phyloP scores from a whole-genome alignment of 2,797 vertebrate genomes.

The Halcyon leucocephala region DNA sequence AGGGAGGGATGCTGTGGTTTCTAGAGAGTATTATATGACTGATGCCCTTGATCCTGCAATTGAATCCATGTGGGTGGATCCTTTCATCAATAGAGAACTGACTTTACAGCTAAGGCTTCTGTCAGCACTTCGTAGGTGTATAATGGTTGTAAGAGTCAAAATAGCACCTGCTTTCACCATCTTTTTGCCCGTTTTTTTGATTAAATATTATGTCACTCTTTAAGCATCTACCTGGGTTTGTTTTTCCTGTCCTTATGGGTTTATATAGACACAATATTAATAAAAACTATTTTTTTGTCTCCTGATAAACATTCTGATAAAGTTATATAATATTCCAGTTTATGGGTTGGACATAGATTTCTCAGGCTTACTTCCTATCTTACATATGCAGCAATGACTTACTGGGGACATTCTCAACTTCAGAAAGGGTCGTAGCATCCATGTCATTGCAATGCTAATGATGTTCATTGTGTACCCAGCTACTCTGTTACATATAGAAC shows the following conservation, averaged over 20 bases:
- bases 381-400: neutral
- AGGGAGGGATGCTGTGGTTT: constrained; percentile 47
- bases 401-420: neutral
- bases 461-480: neutral
- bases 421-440: neutral
- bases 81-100: constrained; percentile 48
- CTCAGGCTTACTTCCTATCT: neutral
- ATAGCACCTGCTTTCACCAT: constrained; percentile 38
- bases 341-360: neutral
- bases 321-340: neutral
- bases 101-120: constrained; percentile 23
- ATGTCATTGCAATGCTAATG: neutral
- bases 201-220: constrained; percentile 3
- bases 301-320: neutral
- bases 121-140: constrained; percentile 48
- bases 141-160: constrained; percentile 53
- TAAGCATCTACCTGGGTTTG: neutral
- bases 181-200: constrained; percentile 8
- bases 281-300: neutral
- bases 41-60: constrained; percentile 61
- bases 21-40: constrained; percentile 56
- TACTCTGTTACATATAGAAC: neutral
- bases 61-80: constrained; percentile 66
- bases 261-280: neutral
- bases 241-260: neutral